Conservation (phyloP, 2,113 vertebrate genomes). For the Alaudala cheleensis region DNA sequence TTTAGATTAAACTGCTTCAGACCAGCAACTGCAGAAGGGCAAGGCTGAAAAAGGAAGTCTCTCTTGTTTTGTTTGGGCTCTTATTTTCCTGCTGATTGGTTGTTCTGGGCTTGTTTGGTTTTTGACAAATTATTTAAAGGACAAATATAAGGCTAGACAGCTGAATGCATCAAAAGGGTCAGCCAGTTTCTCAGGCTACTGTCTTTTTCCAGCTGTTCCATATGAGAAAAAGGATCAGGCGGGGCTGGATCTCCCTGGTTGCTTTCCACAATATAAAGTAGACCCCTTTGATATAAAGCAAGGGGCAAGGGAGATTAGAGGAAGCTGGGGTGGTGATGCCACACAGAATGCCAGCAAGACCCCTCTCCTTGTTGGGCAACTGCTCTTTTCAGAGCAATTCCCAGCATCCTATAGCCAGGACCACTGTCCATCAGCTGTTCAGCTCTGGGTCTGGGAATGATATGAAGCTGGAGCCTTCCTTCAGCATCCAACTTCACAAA, state of each 20-base stretch:
- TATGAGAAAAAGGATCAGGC: background rate
- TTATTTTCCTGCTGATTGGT: background rate
- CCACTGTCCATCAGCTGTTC: background rate
- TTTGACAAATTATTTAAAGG: slow-evolving; percentile 26
- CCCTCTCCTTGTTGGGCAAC: background rate
- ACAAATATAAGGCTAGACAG: slow-evolving; percentile 17
- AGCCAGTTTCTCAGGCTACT: slow-evolving; percentile 49
- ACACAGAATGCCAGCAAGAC: background rate
- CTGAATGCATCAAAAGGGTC: slow-evolving; percentile 8
- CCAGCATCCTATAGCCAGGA: background rate
- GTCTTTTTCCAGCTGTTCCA: slow-evolving; percentile 30
- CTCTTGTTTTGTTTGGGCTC: slow-evolving; percentile 7
- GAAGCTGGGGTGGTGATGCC: background rate
- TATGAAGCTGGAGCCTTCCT: background rate
- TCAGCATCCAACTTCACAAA: background rate
- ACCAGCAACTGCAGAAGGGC: slow-evolving; percentile 16
- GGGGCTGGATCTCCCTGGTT: background rate
- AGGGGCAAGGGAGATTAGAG: background rate
- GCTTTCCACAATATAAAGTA: background rate
- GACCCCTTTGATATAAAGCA: background rate
- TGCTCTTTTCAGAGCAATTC: background rate
- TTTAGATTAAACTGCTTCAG: slow-evolving; percentile 62
- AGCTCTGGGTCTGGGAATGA: background rate
- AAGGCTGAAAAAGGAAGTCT: slow-evolving; percentile 34
- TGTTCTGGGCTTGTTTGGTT: slow-evolving; percentile 21